Base-by-base conservation (phyloP, 1,140 invertebrate species). In the Pemphigus obesinymphae region DNA sequence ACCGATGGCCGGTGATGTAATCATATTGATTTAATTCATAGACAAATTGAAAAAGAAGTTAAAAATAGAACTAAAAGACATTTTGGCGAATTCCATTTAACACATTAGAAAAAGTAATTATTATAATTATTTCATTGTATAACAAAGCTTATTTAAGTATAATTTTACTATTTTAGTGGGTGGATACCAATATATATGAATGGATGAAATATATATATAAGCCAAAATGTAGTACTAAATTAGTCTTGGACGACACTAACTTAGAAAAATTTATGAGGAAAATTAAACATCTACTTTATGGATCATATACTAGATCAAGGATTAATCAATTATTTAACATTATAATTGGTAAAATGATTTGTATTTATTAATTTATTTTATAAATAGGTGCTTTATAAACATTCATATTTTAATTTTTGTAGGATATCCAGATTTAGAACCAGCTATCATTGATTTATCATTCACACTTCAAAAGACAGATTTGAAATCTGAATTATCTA, bases 261-360 rank as follows among this genome's bases (percentile, higher is more conserved):
- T 63, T 72, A 11, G 40, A 43, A 50, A 91, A 91, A 82, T 94
- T 94, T 84, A 92, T 92, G 84, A 90, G 92, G 61, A 95, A 95
- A 86, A 86, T 98, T 20, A 90, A 90, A 23, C 93, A 96, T 86
- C 94, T 93, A 86, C 89, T 97, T 72, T 96, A 94, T 85, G 94
- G 96, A 87, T 94, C 92, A 11, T 98, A 96, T 85, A 96, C 94
- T 17, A 92, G 91, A 85, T 90, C 93, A 66, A 91, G 95, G 84
- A 97, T 97, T 82, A 92, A 95, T 85, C 95, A 98, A 86, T 89
- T 99, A 58, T 98, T 98, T 87, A 96, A 95, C 85, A 97, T 98
- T 70, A 96, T 98, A 82, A 97, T 98, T 86, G 93, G 91, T 92
- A 89, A 48, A 15, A 7, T 15, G 11, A 40, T 40, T 48, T 48